phyloP scores from a whole-genome alignment of 2,113 vertebrate species.

The Uria aalge region DNA sequence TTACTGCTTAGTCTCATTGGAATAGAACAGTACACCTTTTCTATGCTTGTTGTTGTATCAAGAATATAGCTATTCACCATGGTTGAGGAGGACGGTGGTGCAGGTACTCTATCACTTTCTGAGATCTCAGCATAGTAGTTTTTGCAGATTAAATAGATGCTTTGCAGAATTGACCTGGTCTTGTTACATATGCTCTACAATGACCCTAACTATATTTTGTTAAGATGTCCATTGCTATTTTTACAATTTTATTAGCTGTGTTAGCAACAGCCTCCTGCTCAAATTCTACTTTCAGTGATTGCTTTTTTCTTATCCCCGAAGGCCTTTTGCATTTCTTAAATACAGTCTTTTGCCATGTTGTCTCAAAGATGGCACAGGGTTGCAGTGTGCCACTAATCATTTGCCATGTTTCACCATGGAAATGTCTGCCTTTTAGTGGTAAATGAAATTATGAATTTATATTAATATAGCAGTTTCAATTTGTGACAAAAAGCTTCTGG shows the following conservation, averaged over 20 bases:
- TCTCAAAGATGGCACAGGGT: neutral
- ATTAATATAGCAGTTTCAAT: neutral
- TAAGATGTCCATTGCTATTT: neutral
- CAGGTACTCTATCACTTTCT: neutral
- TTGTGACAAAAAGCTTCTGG: neutral
- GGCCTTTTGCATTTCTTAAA: neutral
- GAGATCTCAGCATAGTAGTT: neutral
- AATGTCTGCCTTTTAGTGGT: neutral
- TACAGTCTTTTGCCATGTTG: neutral
- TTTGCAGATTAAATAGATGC: neutral
- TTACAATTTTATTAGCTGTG: neutral
- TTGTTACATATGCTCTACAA: neutral
- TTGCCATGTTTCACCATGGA: neutral
- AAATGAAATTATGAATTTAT: neutral
- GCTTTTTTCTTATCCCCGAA: neutral
- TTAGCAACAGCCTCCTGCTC: neutral
- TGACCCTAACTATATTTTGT: neutral
- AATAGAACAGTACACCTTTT: neutral
- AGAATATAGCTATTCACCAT: neutral
- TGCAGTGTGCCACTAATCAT: neutral
- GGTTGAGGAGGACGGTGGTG: neutral
- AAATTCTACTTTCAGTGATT: neutral
- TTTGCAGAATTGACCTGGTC: neutral
- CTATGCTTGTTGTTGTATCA: accelerated
- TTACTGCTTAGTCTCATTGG: neutral